These are phyloP conservation scores for Indicator indicator DNA, from an alignment of 2,113 vertebrate genomes.

Conservation along the genomic window DNA sequence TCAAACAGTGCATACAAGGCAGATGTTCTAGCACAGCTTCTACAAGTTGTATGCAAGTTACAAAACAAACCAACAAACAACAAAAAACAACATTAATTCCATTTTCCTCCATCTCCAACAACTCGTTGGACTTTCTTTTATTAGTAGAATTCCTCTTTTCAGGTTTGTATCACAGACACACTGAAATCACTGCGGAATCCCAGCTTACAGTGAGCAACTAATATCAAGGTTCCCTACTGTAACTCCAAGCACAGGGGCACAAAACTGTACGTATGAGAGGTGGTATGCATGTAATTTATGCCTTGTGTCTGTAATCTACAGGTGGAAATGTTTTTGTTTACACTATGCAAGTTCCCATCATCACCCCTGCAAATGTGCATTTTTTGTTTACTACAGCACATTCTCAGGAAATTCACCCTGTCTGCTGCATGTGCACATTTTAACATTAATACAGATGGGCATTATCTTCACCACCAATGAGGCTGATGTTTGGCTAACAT, in stretches of 20 bases:
- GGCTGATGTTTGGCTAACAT: neutral
- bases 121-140: neutral
- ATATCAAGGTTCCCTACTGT: fast-evolving
- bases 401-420: neutral
- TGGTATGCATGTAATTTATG: neutral
- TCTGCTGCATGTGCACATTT: neutral
- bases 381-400: neutral
- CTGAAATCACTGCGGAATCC: neutral
- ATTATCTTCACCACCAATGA: neutral
- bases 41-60: neutral
- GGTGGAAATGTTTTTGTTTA: neutral
- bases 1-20: neutral
- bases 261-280: neutral
- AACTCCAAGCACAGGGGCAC: neutral
- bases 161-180: neutral
- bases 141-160: neutral
- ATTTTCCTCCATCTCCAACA: neutral
- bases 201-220: neutral
- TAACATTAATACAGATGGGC: neutral
- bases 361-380: neutral
- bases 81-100: neutral
- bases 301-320: neutral
- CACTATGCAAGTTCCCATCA: neutral
- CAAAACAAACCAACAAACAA: neutral
- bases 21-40: neutral